phyloP scores from a whole-genome alignment of 2,113 vertebrate genomes.

The Oryzias javanicus region DNA sequence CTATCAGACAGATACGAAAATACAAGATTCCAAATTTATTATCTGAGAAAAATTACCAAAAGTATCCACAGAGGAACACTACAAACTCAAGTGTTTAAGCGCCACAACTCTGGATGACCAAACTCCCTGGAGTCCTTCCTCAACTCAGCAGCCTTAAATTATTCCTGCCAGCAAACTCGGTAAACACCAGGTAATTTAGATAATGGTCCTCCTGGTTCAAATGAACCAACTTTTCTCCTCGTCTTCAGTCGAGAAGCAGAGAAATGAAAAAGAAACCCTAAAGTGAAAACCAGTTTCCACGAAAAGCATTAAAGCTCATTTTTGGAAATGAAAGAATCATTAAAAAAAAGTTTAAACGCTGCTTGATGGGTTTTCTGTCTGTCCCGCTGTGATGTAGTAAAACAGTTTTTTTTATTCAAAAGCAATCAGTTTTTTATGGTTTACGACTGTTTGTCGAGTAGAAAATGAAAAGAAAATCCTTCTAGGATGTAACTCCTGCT shows the following conservation, averaged over 20 bases:
- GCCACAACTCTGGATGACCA: no score
- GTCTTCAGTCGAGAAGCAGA: slow-evolving; percentile 5
- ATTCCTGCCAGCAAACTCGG: no score
- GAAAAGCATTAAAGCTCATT: slow-evolving; percentile 20
- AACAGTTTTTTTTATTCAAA: slow-evolving; percentile 12
- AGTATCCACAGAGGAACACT: no score
- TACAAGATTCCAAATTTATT: no score
- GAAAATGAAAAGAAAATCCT: slow-evolving; percentile 5
- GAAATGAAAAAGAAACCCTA: neutral
- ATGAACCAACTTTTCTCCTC: neutral
- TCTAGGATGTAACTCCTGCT: no score
- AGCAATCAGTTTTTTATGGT: slow-evolving; percentile 8
- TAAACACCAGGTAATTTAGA: no score
- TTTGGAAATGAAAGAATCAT: slow-evolving; percentile 24
- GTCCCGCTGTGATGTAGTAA: neutral
- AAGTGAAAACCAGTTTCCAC: neutral
- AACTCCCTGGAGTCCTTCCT: no score
- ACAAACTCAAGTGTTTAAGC: no score
- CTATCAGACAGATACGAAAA: no score
- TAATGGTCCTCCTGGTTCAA: slow-evolving; percentile 1
- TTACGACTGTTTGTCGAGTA: slow-evolving; percentile 11
- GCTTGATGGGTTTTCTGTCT: slow-evolving; percentile 8
- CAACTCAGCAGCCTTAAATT: no score
- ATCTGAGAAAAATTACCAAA: no score
- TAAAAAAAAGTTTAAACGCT: slow-evolving; percentile 13